Evolutionary conservation across 2,113 vertebrate species (phyloP).

Genomic region (Drymodes brunneopygia): DNA sequence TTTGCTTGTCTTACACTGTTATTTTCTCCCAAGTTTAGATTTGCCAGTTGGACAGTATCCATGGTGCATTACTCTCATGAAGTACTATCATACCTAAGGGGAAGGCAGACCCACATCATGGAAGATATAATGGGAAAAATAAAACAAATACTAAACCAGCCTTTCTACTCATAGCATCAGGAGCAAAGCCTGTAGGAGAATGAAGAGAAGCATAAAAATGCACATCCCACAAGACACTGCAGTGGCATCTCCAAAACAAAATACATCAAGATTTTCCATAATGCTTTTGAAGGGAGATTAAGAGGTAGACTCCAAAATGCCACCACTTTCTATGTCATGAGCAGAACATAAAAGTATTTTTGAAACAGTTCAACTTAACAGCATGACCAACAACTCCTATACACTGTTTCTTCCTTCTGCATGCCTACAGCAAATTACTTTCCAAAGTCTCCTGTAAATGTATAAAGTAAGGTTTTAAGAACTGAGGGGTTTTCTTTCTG

Average conservation of each 20-base stretch:
- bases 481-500: not conserved
- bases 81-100: not conserved
- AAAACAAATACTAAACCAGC: not conserved
- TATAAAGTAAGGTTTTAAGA: not conserved
- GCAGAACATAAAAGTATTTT: not conserved
- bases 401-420: not conserved
- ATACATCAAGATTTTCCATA: not conserved
- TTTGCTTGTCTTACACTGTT: not conserved
- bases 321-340: not conserved
- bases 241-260: not conserved
- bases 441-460: not conserved
- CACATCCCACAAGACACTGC: not conserved
- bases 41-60: not conserved
- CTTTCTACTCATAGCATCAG: not conserved
- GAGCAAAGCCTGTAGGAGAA: not conserved
- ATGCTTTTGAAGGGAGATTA: not conserved
- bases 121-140: not conserved
- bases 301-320: not conserved
- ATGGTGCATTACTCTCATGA: not conserved
- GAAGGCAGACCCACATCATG: not conserved
- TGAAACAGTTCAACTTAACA: not conserved
- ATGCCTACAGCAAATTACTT: not conserved
- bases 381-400: not conserved
- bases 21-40: not conserved
- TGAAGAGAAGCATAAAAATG: not conserved